Conservation (phyloP, 2,797 vertebrate genomes). For the Hemitrygon akajei region DNA sequence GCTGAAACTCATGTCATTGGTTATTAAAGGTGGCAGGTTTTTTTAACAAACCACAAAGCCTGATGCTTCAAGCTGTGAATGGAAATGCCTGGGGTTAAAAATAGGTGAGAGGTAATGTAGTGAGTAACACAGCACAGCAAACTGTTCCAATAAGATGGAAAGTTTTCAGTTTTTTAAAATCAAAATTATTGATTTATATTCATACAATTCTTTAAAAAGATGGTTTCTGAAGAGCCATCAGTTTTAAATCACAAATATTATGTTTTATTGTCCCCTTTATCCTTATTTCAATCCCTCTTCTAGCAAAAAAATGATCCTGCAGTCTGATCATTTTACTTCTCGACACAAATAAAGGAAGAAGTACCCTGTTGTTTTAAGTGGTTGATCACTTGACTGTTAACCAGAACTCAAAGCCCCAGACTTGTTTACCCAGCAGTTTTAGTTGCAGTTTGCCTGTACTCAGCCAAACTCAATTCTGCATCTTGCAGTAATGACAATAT, state of each 20-base stretch:
- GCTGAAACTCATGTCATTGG: neutral
- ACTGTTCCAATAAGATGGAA: neutral
- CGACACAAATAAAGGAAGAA: constrained; percentile 5
- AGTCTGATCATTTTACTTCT: neutral
- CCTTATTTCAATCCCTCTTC: neutral
- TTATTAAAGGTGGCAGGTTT: neutral
- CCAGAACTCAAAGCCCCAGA: neutral
- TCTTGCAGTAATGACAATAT: neutral
- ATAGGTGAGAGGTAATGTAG: neutral
- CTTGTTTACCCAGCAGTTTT: neutral
- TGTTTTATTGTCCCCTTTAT: neutral
- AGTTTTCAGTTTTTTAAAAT: neutral
- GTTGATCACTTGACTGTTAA: constrained; percentile 31
- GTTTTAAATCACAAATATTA: neutral
- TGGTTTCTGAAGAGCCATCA: too few relatives aligned
- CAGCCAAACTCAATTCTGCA: too few relatives aligned
- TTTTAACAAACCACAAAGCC: neutral
- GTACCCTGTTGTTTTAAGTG: neutral
- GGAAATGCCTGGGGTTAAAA: neutral
- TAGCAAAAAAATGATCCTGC: neutral
- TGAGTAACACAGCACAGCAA: neutral
- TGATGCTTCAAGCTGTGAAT: neutral
- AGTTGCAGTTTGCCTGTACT: neutral
- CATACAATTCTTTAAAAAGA: neutral
- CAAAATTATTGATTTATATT: neutral